A percentile compares a stretch with the other conserved stretches of the same genome.
Evolutionary conservation across 1,140 invertebrate genomes (phyloP).

Genomic region (Ips typographus): DNA sequence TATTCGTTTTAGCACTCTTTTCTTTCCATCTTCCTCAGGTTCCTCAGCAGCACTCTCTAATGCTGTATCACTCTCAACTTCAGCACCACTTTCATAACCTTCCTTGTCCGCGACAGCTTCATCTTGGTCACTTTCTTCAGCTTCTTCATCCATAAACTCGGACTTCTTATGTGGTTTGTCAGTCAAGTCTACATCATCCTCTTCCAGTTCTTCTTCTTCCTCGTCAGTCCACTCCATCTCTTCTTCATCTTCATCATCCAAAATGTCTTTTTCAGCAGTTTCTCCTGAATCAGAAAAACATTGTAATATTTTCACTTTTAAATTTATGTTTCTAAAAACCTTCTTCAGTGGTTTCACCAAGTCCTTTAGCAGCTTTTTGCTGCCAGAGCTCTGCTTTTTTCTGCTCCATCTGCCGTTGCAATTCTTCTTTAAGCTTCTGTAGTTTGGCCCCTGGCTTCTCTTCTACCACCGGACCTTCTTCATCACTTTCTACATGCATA

Average conservation of each 20-base stretch:
- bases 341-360: conserved; percentile 8
- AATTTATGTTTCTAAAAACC: background rate
- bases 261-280: conserved; percentile 45
- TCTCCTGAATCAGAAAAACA: conserved; percentile 34
- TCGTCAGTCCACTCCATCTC: conserved; percentile 47
- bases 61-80: conserved; percentile 49
- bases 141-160: conserved; percentile 45
- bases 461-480: conserved; percentile 45
- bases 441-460: conserved; percentile 62
- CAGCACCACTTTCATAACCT: conserved; percentile 45
- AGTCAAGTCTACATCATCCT: conserved; percentile 39
- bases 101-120: conserved; percentile 22
- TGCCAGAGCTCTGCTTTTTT: conserved; percentile 65
- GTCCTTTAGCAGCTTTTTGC: conserved; percentile 55
- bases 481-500: conserved; percentile 48
- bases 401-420: conserved; percentile 64
- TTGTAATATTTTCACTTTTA: conserved; percentile 2
- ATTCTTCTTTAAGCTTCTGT: conserved; percentile 60
- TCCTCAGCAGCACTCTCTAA: background rate
- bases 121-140: conserved; percentile 8
- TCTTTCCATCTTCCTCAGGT: conserved; percentile 28
- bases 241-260: conserved; percentile 49
- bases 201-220: conserved; percentile 42
- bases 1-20: conserved; percentile 47
- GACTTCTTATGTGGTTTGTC: conserved; percentile 42